Conservation (phyloP, 2,888 invertebrate species). For the Carcina quercana region DNA sequence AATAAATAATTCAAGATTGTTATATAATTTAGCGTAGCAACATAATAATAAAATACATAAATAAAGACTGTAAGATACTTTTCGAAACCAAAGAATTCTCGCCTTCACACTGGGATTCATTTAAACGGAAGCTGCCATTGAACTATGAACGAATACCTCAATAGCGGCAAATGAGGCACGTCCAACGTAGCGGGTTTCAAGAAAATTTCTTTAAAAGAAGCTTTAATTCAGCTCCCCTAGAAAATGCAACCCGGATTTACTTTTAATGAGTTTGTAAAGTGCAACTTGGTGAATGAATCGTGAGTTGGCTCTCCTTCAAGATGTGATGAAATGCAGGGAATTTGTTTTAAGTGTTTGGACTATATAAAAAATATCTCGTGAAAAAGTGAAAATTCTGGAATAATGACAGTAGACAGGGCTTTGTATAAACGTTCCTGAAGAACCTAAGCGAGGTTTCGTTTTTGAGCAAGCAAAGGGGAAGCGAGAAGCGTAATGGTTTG, state of each 20-base stretch:
- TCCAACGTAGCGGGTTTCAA: constrained; percentile 55
- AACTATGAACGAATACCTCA: constrained; percentile 51
- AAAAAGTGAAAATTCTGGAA: too few species aligned
- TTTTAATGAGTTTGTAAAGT: constrained; percentile 71
- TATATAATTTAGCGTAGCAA: too few species aligned
- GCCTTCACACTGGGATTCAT: constrained; percentile 47
- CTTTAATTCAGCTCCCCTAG: constrained; percentile 67
- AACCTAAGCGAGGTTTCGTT: too few species aligned
- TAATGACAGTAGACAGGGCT: too few species aligned
- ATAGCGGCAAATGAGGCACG: constrained; percentile 70
- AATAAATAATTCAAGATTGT: too few species aligned
- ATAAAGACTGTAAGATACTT: too few species aligned
- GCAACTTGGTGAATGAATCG: constrained; percentile 61
- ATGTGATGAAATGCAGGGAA: constrained; percentile 1
- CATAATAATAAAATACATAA: too few species aligned
- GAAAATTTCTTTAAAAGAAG: constrained; percentile 59
- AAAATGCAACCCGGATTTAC: constrained; percentile 67
- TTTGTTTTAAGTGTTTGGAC: constrained; percentile 4
- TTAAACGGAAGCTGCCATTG: constrained; percentile 47
- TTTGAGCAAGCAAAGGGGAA: too few species aligned
- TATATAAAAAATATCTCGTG: not conserved
- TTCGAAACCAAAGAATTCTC: constrained; percentile 34
- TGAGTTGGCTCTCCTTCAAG: too few species aligned
- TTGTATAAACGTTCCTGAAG: too few species aligned
- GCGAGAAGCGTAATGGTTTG: too few species aligned